These are phyloP conservation scores for Dasyprocta punctata DNA, from an alignment of 2,113 vertebrate genomes.

Conservation along the genomic window DNA sequence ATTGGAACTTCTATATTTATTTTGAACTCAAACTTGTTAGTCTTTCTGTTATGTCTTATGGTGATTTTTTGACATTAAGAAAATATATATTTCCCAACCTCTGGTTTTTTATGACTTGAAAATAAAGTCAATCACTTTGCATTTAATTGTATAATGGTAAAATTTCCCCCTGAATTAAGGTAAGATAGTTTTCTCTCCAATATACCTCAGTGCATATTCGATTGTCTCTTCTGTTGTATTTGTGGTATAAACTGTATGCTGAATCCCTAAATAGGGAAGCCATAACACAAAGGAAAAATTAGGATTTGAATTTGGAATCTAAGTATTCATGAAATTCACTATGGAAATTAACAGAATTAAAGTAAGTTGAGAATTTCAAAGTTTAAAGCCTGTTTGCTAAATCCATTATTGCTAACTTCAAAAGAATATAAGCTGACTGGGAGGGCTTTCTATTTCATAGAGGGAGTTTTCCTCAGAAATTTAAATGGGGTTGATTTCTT, in stretches of 20 bases:
- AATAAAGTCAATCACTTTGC: background rate
- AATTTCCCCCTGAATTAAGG: background rate
- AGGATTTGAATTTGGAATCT: slow-evolving; percentile 55
- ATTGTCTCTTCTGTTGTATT: background rate
- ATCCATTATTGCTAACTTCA: slow-evolving; percentile 46
- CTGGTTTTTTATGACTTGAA: slow-evolving; percentile 30
- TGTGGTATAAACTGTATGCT: background rate
- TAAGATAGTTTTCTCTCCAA: background rate
- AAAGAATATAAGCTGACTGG: slow-evolving; percentile 29
- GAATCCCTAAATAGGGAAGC: background rate
- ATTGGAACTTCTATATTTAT: background rate
- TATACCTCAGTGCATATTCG: background rate
- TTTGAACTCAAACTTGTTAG: background rate
- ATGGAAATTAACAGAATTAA: slow-evolving; percentile 59
- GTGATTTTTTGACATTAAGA: background rate
- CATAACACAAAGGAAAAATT: slow-evolving; percentile 27
- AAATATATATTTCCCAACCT: background rate
- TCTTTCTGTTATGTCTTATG: too few species aligned
- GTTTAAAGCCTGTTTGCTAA: slow-evolving; percentile 40
- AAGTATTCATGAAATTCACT: slow-evolving; percentile 62
- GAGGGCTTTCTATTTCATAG: slow-evolving; percentile 43
- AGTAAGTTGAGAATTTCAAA: slow-evolving; percentile 47
- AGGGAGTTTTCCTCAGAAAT: slow-evolving; percentile 24
- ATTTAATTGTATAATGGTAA: background rate
- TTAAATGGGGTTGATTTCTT: background rate